Percentiles rank a stretch among this genome's conserved stretches.
Evolutionary conservation across 2,113 vertebrate species (phyloP).

Genomic region (Megaceryle torquata): DNA sequence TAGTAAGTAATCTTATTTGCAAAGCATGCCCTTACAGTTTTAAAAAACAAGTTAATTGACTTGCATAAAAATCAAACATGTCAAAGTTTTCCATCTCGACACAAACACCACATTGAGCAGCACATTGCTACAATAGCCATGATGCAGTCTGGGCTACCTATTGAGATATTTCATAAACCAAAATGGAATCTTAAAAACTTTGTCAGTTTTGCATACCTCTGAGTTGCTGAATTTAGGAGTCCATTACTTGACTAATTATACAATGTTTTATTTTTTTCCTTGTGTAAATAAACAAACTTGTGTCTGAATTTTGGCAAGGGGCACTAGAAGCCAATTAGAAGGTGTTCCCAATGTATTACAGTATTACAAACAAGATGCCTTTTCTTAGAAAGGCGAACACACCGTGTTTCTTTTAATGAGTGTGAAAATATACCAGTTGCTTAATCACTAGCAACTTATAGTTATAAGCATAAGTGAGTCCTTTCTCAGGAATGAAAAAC

Average conservation of each 20-base stretch:
- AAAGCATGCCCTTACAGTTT: constrained; percentile 82
- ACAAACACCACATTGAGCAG: constrained; percentile 76
- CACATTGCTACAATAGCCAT: constrained; percentile 76
- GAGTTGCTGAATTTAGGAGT: constrained; percentile 80
- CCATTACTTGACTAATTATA: constrained; percentile 80
- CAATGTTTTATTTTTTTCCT: constrained; percentile 78
- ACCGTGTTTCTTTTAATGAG: constrained; percentile 80
- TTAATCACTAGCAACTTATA: constrained; percentile 75
- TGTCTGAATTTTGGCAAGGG: constrained; percentile 81
- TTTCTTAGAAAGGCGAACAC: constrained; percentile 80
- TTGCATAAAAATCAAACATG: constrained; percentile 84
- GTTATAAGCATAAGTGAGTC: constrained; percentile 63
- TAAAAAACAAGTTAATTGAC: constrained; percentile 84
- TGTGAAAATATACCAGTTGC: constrained; percentile 80
- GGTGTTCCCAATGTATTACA: constrained; percentile 80
- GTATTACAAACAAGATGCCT: constrained; percentile 82
- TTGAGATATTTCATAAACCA: constrained; percentile 77
- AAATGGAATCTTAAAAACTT: constrained; percentile 80
- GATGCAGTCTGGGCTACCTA: constrained; percentile 72
- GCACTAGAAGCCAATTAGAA: constrained; percentile 81
- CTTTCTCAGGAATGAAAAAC: constrained; percentile 67
- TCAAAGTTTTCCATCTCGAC: constrained; percentile 77
- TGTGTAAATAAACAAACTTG: constrained; percentile 81
- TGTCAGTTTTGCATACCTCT: constrained; percentile 78
- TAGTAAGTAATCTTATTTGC: constrained; percentile 85